These are phyloP conservation scores for Drosophila paucipuncta DNA, from an alignment of 2,888 invertebrate species.

Conservation along the genomic window DNA sequence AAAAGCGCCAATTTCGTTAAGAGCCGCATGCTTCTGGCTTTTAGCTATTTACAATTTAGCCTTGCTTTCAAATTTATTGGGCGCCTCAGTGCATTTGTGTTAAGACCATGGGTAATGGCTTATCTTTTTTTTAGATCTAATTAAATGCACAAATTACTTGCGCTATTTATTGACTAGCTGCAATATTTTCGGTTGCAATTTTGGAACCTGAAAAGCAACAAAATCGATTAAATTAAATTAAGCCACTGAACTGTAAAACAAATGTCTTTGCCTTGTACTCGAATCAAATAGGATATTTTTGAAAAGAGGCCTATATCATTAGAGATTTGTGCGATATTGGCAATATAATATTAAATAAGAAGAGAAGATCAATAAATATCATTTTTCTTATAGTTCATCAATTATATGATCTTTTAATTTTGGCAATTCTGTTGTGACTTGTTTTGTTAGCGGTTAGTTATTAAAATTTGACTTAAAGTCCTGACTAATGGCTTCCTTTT, in stretches of 20 bases:
- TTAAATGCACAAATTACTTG: conserved; percentile 71
- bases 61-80: conserved; percentile 60
- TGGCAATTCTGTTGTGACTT: neutral
- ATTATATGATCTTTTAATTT: neutral
- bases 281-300: neutral
- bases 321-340: neutral
- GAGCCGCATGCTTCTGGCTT: conserved; percentile 8
- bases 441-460: neutral
- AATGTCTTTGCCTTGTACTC: conserved; percentile 5
- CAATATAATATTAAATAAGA: neutral
- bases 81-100: conserved; percentile 53
- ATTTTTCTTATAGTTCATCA: neutral
- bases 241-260: conserved; percentile 15
- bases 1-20: conserved; percentile 23
- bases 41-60: conserved; percentile 39
- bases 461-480: conserved; percentile 35
- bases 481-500: conserved; percentile 48
- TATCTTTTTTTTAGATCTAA: conserved; percentile 34
- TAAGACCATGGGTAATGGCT: conserved; percentile 47
- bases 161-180: conserved; percentile 59
- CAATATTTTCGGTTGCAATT: conserved; percentile 36
- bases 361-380: neutral
- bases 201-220: neutral
- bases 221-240: conserved; percentile 21
- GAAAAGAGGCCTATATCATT: neutral